These are phyloP conservation scores for Celastrina argiolus DNA, from an alignment of 2,888 invertebrate genomes.

Conservation along the genomic window DNA sequence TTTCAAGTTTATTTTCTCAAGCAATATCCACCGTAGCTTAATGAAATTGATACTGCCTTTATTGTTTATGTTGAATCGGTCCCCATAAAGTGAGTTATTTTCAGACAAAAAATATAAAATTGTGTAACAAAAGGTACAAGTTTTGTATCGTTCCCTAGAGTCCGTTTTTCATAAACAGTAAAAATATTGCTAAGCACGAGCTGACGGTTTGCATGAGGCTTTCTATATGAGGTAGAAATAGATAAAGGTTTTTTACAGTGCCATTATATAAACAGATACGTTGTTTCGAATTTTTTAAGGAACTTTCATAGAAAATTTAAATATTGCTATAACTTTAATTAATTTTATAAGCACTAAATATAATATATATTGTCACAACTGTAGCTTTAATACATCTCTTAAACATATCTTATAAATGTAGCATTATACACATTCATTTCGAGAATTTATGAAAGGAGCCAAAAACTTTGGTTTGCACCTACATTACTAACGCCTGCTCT, in stretches of 20 bases:
- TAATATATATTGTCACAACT: not conserved
- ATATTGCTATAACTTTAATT: not conserved
- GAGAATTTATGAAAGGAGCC: slow-evolving; percentile 38
- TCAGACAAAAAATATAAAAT: not conserved
- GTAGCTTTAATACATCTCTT: not conserved
- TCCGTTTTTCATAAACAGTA: not conserved
- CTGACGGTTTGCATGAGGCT: not conserved
- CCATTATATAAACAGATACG: too few relatives aligned
- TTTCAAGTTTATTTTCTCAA: not conserved
- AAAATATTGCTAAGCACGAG: not conserved
- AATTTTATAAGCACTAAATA: not conserved
- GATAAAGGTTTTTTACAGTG: not conserved
- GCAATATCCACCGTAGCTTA: not conserved
- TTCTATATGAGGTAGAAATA: not conserved
- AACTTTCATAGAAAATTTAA: too few relatives aligned
- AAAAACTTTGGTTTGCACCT: slow-evolving; percentile 61
- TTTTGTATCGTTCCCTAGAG: not conserved
- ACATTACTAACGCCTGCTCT: slow-evolving; percentile 65
- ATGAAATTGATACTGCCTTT: not conserved
- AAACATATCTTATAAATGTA: slow-evolving; percentile 1
- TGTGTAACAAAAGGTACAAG: not conserved
- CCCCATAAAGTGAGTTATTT: not conserved
- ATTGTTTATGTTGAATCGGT: not conserved
- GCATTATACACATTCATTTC: slow-evolving; percentile 19
- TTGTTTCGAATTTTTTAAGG: too few relatives aligned